A percentile compares a stretch with the other conserved stretches of the same genome.
Evolutionary conservation across 1,140 invertebrate genomes (phyloP).

Genomic region (Bemisia tabaci): DNA sequence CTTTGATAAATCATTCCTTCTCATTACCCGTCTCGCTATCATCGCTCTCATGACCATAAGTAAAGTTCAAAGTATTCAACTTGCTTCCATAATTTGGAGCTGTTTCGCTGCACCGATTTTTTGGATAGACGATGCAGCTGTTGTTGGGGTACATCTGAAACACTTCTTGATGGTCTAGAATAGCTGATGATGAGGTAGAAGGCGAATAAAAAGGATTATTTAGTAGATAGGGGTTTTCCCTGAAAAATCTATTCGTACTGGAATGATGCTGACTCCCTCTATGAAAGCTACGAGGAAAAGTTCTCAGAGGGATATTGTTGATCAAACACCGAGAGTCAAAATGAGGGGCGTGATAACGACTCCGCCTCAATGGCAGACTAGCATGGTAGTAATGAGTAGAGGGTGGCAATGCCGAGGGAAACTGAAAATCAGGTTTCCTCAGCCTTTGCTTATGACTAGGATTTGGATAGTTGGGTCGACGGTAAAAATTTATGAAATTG

Average conservation of each 20-base stretch:
- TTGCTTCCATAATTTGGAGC: background rate
- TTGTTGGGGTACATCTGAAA: background rate
- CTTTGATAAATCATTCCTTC: background rate
- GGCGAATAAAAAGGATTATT: background rate
- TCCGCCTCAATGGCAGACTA: constrained; percentile 10
- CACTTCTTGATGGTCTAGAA: background rate
- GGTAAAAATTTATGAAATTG: background rate
- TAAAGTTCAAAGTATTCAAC: background rate
- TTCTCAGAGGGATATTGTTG: background rate
- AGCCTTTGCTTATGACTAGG: background rate
- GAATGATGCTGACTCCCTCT: background rate
- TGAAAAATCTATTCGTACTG: background rate
- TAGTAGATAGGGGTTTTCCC: background rate
- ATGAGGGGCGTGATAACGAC: background rate
- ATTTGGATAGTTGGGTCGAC: background rate
- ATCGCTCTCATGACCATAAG: background rate
- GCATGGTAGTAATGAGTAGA: constrained; percentile 10
- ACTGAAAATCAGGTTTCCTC: background rate
- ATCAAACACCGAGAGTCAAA: background rate
- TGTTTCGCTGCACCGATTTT: background rate
- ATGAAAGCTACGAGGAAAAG: background rate
- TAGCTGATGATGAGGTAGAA: background rate
- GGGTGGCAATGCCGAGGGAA: background rate
- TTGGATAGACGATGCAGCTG: background rate
- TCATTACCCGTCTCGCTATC: background rate